Evolutionary conservation across 2,113 vertebrate species (phyloP).

Genomic region (Noturus placidus): DNA sequence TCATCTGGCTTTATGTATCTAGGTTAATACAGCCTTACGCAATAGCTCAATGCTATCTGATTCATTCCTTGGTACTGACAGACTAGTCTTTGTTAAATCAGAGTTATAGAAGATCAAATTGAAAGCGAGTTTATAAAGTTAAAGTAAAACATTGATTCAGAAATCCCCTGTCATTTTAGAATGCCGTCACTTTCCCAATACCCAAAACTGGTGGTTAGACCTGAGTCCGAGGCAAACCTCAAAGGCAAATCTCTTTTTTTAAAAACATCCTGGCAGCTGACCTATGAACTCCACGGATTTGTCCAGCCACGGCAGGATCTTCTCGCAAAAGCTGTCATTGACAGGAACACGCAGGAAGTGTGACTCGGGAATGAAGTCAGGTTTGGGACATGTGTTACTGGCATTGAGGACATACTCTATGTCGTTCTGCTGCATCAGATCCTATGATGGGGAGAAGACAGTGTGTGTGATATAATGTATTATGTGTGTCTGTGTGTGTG

Average conservation of each 20-base stretch:
- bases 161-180: not conserved
- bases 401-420: slow-evolving; percentile 90
- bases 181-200: not conserved
- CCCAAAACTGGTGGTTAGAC: not conserved
- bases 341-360: slow-evolving; percentile 94
- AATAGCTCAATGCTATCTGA: not conserved
- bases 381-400: slow-evolving; percentile 94
- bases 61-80: not conserved
- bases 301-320: slow-evolving; percentile 96
- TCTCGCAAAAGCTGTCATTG: slow-evolving; percentile 96
- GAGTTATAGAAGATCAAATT: not conserved
- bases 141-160: not conserved
- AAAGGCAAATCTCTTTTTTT: not conserved
- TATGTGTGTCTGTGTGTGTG: too few species aligned
- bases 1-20: not conserved
- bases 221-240: not conserved
- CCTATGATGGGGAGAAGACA: slow-evolving; percentile 65
- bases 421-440: slow-evolving; percentile 94
- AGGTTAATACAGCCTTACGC: not conserved
- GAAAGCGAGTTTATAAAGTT: slow-evolving; percentile 1
- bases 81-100: not conserved
- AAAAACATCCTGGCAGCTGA: slow-evolving; percentile 52
- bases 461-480: too few species aligned
- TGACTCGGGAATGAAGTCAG: slow-evolving; percentile 90
- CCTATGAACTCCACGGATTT: slow-evolving; percentile 95